These are phyloP conservation scores for Entelurus aequoreus DNA, from an alignment of 2,113 vertebrate species.

Conservation along the genomic window DNA sequence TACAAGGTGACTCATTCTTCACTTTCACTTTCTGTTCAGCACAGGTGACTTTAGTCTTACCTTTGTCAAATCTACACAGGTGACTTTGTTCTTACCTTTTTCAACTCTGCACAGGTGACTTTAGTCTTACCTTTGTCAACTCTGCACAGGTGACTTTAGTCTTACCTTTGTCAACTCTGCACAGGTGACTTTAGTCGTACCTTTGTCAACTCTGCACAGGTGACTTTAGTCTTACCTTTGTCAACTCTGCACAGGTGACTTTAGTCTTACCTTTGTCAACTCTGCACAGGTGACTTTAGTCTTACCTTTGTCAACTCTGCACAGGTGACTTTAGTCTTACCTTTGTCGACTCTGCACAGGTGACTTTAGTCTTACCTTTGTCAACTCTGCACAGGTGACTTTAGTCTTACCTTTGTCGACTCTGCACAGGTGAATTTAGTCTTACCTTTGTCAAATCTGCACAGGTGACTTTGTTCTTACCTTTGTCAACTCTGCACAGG, in stretches of 20 bases:
- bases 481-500: slow-evolving; percentile 59
- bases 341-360: slow-evolving; percentile 59
- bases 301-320: not conserved
- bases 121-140: not conserved
- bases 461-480: not conserved
- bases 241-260: not conserved
- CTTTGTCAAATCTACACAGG: slow-evolving; percentile 59
- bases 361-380: slow-evolving; percentile 31
- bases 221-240: slow-evolving; percentile 30
- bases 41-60: not conserved
- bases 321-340: not conserved
- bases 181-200: not conserved
- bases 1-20: slow-evolving; percentile 79
- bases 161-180: not conserved
- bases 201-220: slow-evolving; percentile 59
- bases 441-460: not conserved
- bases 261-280: not conserved
- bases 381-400: not conserved
- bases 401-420: not conserved
- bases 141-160: slow-evolving; percentile 68
- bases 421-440: slow-evolving; percentile 67
- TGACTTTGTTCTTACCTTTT: slow-evolving; percentile 29
- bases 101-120: not conserved
- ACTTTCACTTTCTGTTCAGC: not conserved
- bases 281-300: slow-evolving; percentile 68